Percentiles rank a stretch among this genome's conserved stretches.
These are phyloP conservation scores for Tragelaphus scriptus DNA, from an alignment of 2,113 vertebrate genomes.

Conservation along the genomic window DNA sequence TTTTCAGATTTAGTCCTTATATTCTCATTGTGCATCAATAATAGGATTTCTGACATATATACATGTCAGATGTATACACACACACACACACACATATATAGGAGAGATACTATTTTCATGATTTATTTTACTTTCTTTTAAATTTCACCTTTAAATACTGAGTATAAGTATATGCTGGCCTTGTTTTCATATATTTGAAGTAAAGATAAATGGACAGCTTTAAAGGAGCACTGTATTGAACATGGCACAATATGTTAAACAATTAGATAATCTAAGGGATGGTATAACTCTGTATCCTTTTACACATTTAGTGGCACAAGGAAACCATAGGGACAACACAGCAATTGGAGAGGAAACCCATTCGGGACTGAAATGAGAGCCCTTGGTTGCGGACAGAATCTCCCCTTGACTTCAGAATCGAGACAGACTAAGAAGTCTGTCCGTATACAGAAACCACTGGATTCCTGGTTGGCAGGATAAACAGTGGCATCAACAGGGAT, in stretches of 20 bases:
- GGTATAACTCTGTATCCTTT: neutral
- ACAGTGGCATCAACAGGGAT: neutral
- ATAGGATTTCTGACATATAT: neutral
- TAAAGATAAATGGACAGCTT: neutral
- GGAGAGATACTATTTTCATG: neutral
- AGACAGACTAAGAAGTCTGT: neutral
- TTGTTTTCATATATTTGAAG: neutral
- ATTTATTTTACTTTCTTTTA: neutral
- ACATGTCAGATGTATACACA: neutral
- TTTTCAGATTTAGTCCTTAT: neutral
- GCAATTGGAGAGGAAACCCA: neutral
- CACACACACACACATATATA: neutral
- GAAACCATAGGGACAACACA: neutral
- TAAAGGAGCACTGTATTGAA: neutral
- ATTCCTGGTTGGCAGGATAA: neutral
- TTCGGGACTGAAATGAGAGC: neutral
- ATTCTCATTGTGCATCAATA: neutral
- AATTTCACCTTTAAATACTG: neutral
- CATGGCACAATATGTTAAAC: neutral
- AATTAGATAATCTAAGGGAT: neutral
- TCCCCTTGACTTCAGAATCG: neutral
- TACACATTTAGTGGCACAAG: neutral
- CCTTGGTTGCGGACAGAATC: neutral
- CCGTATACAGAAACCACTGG: neutral
- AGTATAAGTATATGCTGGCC: neutral